phyloP scores from a whole-genome alignment of 2,888 invertebrate genomes.

The Nephrotoma appendiculata region DNA sequence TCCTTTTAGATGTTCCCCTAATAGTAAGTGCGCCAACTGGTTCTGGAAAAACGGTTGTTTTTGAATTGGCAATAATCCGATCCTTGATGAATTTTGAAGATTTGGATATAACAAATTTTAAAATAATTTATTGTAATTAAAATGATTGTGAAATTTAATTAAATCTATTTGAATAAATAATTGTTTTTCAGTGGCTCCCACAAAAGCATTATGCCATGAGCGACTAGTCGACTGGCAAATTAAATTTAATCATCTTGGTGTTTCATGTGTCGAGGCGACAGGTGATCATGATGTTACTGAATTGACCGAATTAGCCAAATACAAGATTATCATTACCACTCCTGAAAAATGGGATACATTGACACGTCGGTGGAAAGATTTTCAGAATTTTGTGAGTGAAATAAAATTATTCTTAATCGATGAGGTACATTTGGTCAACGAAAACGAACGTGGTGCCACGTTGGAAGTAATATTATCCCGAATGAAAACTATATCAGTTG shows the following conservation, averaged over 20 bases:
- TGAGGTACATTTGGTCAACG: conserved; percentile 63
- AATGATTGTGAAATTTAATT: background rate
- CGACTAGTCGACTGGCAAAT: conserved; percentile 53
- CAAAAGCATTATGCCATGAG: conserved; percentile 65
- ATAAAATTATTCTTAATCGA: conserved; percentile 58
- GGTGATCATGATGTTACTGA: conserved; percentile 59
- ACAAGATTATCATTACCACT: conserved; percentile 59
- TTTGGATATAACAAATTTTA: conserved; percentile 35
- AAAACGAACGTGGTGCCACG: conserved; percentile 54
- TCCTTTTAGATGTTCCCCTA: conserved; percentile 43
- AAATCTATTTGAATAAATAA: background rate
- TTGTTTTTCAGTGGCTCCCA: conserved; percentile 50
- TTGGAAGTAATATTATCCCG: conserved; percentile 66
- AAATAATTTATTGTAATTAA: conserved; percentile 56
- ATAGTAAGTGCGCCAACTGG: conserved; percentile 71
- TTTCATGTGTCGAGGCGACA: conserved; percentile 54
- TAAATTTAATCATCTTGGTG: conserved; percentile 47
- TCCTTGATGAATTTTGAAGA: conserved; percentile 41
- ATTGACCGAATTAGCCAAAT: conserved; percentile 34
- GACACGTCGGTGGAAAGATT: conserved; percentile 58
- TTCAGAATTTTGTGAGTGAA: conserved; percentile 42
- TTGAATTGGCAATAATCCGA: conserved; percentile 63
- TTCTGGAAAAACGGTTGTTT: conserved; percentile 70
- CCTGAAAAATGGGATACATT: conserved; percentile 78
- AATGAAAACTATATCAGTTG: conserved; percentile 51